A percentile compares a stretch with the other conserved stretches of the same genome.
Conservation (phyloP, 2,113 vertebrate species). For the Callipepla californica region DNA sequence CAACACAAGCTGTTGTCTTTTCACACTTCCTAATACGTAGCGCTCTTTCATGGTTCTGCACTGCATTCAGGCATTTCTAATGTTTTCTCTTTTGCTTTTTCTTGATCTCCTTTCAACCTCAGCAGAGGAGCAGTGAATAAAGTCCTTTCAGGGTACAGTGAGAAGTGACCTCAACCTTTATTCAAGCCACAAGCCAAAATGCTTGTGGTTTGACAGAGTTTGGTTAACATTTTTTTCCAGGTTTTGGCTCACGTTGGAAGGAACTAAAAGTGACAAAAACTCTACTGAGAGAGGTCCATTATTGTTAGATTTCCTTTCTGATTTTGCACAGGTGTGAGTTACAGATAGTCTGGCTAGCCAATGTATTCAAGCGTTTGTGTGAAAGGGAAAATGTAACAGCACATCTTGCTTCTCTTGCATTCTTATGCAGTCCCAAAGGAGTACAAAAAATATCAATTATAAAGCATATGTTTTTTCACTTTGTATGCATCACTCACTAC, state of each 20-base stretch:
- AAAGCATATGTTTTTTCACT: background rate
- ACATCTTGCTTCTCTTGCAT: background rate
- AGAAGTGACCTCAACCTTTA: background rate
- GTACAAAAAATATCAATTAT: background rate
- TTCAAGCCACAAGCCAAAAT: constrained; percentile 32
- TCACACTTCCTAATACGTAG: background rate
- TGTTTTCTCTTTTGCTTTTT: background rate
- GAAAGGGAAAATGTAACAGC: background rate
- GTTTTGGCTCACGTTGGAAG: constrained; percentile 17
- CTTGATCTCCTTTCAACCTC: background rate
- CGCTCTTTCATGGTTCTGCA: background rate
- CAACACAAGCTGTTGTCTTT: background rate
- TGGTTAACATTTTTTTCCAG: background rate
- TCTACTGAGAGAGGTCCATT: background rate
- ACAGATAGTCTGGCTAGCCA: background rate
- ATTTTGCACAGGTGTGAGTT: background rate
- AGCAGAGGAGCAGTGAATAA: background rate
- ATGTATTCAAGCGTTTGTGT: background rate
- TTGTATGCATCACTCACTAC: background rate
- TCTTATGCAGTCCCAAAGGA: background rate
- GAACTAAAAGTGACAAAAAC: constrained; percentile 45
- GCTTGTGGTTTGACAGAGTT: constrained; percentile 35
- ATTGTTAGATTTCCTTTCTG: background rate
- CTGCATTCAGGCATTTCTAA: background rate
- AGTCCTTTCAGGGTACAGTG: background rate